These are phyloP conservation scores for Panthera leo DNA, from an alignment of 2,113 vertebrate genomes.

Conservation along the genomic window DNA sequence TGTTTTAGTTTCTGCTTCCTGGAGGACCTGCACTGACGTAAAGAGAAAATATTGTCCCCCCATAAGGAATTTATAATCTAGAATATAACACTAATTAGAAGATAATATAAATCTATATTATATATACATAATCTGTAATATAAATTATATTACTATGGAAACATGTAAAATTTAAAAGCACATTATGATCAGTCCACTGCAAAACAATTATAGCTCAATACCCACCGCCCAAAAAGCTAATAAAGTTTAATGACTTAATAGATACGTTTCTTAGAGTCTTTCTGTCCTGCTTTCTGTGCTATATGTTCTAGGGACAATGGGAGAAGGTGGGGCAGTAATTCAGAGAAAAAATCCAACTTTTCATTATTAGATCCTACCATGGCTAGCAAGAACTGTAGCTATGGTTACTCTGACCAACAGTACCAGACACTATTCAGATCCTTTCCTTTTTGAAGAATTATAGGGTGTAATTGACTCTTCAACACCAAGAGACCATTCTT, in stretches of 20 bases:
- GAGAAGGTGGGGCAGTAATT: not conserved
- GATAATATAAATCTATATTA: not conserved
- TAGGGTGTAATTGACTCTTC: not conserved
- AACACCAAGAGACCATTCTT: not conserved
- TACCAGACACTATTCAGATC: not conserved
- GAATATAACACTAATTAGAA: not conserved
- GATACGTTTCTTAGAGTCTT: not conserved
- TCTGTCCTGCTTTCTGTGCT: not conserved
- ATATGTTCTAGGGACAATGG: not conserved
- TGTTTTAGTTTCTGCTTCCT: not conserved
- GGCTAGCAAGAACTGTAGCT: not conserved
- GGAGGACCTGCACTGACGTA: not conserved
- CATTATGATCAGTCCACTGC: not conserved
- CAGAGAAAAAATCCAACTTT: not conserved
- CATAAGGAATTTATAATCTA: not conserved
- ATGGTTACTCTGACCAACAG: not conserved
- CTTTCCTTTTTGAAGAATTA: not conserved
- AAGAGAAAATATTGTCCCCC: not conserved
- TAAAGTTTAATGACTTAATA: not conserved
- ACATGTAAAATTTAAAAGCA: not conserved
- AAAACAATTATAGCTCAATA: not conserved
- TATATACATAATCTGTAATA: not conserved
- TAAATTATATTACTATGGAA: not conserved
- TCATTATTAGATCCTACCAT: not conserved
- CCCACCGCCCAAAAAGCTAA: not conserved